These are phyloP conservation scores for Oreotrochilus melanogaster DNA, from an alignment of 2,113 vertebrate species.

Conservation along the genomic window DNA sequence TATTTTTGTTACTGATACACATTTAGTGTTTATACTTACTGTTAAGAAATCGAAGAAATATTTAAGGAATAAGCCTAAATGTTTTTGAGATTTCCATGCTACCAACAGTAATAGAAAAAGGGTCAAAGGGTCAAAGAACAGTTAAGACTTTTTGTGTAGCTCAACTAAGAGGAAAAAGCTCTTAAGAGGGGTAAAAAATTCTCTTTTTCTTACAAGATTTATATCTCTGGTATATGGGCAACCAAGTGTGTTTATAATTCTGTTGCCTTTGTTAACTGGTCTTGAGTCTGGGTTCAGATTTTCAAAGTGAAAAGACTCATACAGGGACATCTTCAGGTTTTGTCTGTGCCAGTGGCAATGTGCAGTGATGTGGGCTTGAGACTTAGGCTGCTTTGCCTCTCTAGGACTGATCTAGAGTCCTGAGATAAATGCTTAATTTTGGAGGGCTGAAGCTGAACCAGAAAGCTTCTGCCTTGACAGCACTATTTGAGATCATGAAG, in stretches of 20 bases:
- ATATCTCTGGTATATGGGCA: background rate
- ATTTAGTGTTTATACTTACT: background rate
- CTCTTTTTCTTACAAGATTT: background rate
- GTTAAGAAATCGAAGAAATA: background rate
- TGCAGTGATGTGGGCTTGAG: accelerated
- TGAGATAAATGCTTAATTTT: background rate
- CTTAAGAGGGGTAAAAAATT: background rate
- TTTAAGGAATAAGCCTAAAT: background rate
- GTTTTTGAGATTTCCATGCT: background rate
- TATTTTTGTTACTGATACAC: background rate
- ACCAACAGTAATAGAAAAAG: background rate
- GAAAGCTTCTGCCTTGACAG: background rate
- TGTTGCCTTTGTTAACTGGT: background rate
- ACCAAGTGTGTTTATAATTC: accelerated
- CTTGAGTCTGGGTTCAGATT: background rate
- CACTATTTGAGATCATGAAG: background rate
- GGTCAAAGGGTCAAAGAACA: background rate
- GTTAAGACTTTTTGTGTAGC: background rate
- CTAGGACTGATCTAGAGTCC: background rate
- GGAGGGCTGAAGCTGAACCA: background rate
- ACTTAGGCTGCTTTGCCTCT: background rate
- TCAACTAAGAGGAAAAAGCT: background rate
- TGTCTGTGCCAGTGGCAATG: background rate
- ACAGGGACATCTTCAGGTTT: background rate
- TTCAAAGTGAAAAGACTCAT: background rate